These are phyloP conservation scores for Sebastes matsubarae DNA, from an alignment of 2,797 vertebrate species.

Conservation along the genomic window DNA sequence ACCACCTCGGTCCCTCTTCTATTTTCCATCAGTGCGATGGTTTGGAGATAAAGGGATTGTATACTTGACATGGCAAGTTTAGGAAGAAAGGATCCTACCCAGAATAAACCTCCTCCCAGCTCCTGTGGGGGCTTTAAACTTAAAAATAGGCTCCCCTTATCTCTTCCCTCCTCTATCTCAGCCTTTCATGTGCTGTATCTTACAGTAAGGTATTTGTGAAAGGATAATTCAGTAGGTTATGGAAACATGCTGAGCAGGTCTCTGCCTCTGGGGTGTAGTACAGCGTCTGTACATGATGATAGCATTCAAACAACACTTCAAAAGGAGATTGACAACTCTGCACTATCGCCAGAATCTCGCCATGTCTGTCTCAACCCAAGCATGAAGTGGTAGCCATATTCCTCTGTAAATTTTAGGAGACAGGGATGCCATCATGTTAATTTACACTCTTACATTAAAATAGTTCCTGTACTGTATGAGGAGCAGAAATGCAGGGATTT, in stretches of 20 bases:
- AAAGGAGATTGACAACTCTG: constrained; percentile 15
- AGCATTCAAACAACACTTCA: constrained; percentile 46
- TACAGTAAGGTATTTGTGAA: constrained; percentile 42
- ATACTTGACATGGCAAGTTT: constrained; percentile 35
- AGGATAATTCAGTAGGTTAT: constrained; percentile 55
- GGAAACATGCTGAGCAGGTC: constrained; percentile 43
- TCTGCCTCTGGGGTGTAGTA: constrained; percentile 39
- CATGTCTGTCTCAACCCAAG: no score
- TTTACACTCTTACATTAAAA: no score
- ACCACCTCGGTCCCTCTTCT: not conserved
- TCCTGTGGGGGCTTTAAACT: constrained; percentile 54
- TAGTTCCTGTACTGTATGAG: no score
- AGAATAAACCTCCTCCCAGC: constrained; percentile 34
- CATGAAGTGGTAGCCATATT: no score
- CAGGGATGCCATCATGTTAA: no score
- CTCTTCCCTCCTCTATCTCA: constrained; percentile 24
- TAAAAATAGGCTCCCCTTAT: constrained; percentile 59
- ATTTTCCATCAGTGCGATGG: constrained; percentile 32
- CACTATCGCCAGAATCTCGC: not conserved
- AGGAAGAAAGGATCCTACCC: constrained; percentile 28
- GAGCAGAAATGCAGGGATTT: no score
- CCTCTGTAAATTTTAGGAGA: no score
- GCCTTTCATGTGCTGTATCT: constrained; percentile 55
- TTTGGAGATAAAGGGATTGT: constrained; percentile 47
- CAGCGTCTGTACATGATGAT: constrained; percentile 31